These are phyloP conservation scores for Abrostola tripartita DNA, from an alignment of 2,888 invertebrate species.

Conservation along the genomic window DNA sequence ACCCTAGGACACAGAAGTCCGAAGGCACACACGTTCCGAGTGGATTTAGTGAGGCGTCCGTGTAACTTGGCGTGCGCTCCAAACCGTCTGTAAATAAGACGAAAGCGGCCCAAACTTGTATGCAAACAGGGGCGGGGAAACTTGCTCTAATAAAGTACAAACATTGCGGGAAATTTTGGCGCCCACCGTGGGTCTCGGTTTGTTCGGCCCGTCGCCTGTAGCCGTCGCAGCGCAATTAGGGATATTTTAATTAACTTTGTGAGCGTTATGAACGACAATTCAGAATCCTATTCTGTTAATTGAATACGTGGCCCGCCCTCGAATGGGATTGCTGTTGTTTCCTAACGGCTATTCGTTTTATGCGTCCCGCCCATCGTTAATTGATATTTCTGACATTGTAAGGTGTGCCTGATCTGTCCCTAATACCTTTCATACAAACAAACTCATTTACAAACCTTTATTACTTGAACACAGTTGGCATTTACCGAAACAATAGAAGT, in stretches of 20 bases:
- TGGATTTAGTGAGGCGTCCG: conserved; percentile 53
- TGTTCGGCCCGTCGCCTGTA: conserved; percentile 51
- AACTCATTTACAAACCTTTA: conserved; percentile 9
- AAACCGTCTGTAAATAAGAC: conserved; percentile 62
- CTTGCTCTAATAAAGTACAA: conserved; percentile 83
- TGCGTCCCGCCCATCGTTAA: conserved; percentile 59
- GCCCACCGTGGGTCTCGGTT: conserved; percentile 57
- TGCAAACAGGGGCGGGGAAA: conserved; percentile 77
- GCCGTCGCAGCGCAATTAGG: conserved; percentile 70
- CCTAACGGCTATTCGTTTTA: conserved; percentile 67
- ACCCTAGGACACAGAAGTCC: conserved; percentile 29
- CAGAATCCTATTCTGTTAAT: conserved; percentile 80
- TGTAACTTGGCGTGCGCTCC: conserved; percentile 56
- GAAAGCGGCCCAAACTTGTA: conserved; percentile 60
- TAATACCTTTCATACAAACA: conserved; percentile 15
- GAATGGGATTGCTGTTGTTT: conserved; percentile 68
- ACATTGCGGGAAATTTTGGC: conserved; percentile 74
- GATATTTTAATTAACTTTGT: conserved; percentile 83
- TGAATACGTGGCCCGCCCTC: conserved; percentile 74
- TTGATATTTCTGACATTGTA: conserved; percentile 55
- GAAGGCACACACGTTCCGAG: conserved; percentile 40
- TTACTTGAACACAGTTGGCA: not conserved
- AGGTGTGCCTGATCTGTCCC: conserved; percentile 32
- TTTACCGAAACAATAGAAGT: no score
- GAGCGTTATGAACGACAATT: conserved; percentile 79